A percentile compares a stretch with the other conserved stretches of the same genome.
These are phyloP conservation scores for Piliocolobus tephrosceles DNA, from an alignment of 2,113 vertebrate genomes.

Conservation along the genomic window DNA sequence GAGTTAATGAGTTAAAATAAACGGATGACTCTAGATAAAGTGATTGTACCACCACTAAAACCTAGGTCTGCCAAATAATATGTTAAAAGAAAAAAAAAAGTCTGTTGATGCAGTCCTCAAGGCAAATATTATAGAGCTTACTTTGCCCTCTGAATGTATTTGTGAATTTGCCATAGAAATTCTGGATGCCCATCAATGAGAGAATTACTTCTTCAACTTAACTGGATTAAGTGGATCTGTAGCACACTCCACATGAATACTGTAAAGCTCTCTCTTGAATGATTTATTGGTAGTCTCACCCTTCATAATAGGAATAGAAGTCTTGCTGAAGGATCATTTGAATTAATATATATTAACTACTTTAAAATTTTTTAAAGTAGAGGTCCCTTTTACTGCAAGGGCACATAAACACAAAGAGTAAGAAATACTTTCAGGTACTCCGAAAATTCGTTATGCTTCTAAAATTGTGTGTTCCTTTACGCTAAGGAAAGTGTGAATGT, in stretches of 20 bases:
- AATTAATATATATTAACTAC: neutral
- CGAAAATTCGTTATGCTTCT: neutral
- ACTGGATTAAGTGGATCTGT: constrained; percentile 21
- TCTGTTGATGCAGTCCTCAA: neutral
- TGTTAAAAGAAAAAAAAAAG: neutral
- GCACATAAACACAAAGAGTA: neutral
- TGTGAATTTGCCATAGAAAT: constrained; percentile 13
- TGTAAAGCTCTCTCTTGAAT: neutral
- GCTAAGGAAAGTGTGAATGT: neutral
- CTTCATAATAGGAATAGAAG: constrained; percentile 40
- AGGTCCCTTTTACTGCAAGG: neutral
- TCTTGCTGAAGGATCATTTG: neutral
- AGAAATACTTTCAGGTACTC: neutral
- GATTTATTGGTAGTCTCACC: neutral
- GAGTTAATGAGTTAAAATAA: constrained; percentile 24
- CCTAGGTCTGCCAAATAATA: neutral
- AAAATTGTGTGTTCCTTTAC: constrained; percentile 1
- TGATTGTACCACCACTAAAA: neutral
- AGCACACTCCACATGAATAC: neutral
- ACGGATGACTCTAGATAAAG: neutral
- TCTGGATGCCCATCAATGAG: neutral
- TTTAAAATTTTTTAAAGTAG: neutral
- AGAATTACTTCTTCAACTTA: constrained; percentile 39
- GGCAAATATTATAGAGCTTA: neutral
- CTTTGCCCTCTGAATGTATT: neutral